Base-by-base conservation (phyloP, 1,140 invertebrate genomes). In the Brachystomella parvula region DNA sequence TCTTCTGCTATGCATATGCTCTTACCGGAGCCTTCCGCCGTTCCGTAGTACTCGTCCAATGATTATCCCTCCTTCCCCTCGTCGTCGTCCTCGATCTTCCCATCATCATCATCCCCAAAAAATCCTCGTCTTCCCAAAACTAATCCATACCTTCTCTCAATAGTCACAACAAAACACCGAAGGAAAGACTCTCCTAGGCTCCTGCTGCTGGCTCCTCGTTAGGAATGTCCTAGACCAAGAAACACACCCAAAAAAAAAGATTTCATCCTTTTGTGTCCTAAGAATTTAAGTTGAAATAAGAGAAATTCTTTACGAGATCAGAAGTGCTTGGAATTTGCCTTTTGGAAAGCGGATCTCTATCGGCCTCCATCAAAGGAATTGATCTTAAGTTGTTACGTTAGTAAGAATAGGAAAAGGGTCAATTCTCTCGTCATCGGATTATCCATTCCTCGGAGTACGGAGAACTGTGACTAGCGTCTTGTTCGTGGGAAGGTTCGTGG, bases 91-190 rank as follows among this genome's bases (percentile, higher is more conserved):
- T n/a, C 9, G 39, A 9, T 44, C 39, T 44, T 9, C 39, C n/a
- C 39, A 44, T 44, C n/a, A n/a, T n/a, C n/a, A n/a, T n/a, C n/a
- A 44, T 44, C 39, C 49, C 49, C 9, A 12, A n/a, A 53, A 53
- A 53, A 53, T 53, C 49, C 49, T 53, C 15, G 49, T 53, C 24
- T 53, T 26, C 49, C 49, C 12, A 53, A 26, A 24, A 53, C 49
- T 53, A 53, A 53, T 53, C 49, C 49, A 53, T 53, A 53, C 49
- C 49, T 53, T 53, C 49, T 53, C 49, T 53, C 49, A 53, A 53
- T 53, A 53, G 49, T 53, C 49, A 53, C 49, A 53, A 53, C 49
- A 24, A 53, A 53, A 53, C 49, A 53, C 49, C 49, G 49, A 53
- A 53, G 24, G 49, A 53, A 53, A 26, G 49, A 53, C 49, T 53